These are phyloP conservation scores for Caretta caretta DNA, from an alignment of 2,113 vertebrate species.

Conservation along the genomic window DNA sequence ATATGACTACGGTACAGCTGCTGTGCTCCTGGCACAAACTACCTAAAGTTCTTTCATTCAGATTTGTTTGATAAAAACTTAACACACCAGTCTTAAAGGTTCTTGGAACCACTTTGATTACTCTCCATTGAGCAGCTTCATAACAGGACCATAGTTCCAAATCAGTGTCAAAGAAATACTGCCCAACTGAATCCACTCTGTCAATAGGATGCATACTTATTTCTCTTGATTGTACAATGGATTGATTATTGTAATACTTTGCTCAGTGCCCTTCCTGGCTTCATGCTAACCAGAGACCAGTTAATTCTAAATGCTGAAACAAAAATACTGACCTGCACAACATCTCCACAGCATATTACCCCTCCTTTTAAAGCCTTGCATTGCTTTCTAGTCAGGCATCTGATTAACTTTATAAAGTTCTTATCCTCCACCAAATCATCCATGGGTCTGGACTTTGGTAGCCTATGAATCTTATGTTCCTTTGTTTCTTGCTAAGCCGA, in stretches of 20 bases:
- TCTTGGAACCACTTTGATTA: background rate
- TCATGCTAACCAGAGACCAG: constrained; percentile 40
- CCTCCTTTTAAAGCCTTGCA: background rate
- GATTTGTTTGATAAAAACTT: background rate
- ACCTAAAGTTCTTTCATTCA: background rate
- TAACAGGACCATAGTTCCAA: background rate
- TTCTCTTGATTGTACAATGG: background rate
- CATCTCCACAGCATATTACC: background rate
- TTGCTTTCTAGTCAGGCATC: constrained; percentile 6
- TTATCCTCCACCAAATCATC: constrained; percentile 36
- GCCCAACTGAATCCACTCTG: background rate
- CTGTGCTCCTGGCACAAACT: background rate
- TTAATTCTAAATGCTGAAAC: constrained; percentile 22
- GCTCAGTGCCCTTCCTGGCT: constrained; percentile 14
- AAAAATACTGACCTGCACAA: constrained; percentile 44
- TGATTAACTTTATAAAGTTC: constrained; percentile 6
- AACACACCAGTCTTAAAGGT: background rate
- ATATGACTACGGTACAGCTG: background rate
- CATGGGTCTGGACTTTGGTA: constrained; percentile 9
- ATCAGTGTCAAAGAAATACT: background rate
- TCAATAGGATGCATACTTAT: background rate
- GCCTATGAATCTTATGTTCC: constrained; percentile 19
- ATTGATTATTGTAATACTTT: constrained; percentile 14
- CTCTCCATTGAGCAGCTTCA: background rate
- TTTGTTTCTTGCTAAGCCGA: constrained; percentile 31